phyloP scores from a whole-genome alignment of 2,888 invertebrate genomes.

The Melangyna quadrimaculata region DNA sequence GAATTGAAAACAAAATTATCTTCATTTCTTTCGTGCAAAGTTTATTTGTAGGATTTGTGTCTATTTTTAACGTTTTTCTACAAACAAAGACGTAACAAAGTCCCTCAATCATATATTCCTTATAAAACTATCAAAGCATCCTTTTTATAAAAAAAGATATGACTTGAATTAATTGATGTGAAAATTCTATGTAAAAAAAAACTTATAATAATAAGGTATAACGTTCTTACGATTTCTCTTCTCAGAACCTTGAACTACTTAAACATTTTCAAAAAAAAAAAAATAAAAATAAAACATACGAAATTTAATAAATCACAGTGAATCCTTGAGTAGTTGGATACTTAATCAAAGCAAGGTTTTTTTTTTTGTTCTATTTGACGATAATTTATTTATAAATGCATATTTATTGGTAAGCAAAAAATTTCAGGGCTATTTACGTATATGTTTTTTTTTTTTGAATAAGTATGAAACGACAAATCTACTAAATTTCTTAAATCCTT shows the following conservation, averaged over 20 bases:
- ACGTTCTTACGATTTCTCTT: conserved; percentile 7
- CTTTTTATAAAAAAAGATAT: too few relatives aligned
- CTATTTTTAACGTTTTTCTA: too few relatives aligned
- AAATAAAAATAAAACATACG: neutral
- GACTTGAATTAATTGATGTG: too few relatives aligned
- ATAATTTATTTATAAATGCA: conserved; percentile 58
- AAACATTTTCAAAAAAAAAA: conserved; percentile 12
- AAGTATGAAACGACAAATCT: neutral
- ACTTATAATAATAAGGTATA: neutral
- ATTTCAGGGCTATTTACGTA: neutral
- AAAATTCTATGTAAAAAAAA: neutral
- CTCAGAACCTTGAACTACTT: conserved; percentile 13
- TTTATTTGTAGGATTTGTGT: too few relatives aligned
- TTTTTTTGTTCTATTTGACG: conserved; percentile 16
- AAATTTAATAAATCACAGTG: conserved; percentile 48
- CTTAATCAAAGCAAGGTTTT: conserved; percentile 11
- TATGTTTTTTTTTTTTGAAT: neutral
- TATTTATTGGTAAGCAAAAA: conserved; percentile 24
- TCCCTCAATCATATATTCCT: too few relatives aligned
- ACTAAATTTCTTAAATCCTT: neutral
- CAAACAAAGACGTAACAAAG: too few relatives aligned
- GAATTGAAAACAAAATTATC: too few relatives aligned
- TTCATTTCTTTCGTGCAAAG: too few relatives aligned
- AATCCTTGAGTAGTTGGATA: neutral
- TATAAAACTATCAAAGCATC: too few relatives aligned